Base-by-base conservation (phyloP, 2,888 invertebrate species). In the Pheosia gnoma region DNA sequence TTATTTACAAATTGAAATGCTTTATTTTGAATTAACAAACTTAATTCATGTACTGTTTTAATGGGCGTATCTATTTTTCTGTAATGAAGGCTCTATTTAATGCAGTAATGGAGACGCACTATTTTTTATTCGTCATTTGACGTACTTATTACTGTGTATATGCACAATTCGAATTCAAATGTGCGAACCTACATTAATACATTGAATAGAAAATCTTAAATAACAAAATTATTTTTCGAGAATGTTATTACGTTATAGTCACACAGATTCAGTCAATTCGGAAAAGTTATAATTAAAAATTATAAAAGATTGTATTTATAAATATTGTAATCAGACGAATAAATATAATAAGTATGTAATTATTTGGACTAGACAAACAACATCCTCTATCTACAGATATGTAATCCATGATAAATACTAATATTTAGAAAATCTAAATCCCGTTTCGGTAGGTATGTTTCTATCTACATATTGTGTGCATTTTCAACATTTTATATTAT, bases 331-430 rank as follows among this genome's bases (percentile, higher is more conserved):
- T 83, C 85, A 88, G 87, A 88, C 83, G 84, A 88, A 83, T 90
- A 89, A 25, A 51, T 85, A 70, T 86, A 82, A 84, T 83, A 85
- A 77, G 85, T 78, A 79, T 81, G 86, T 88, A 87, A 90, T 90
- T 89, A 90, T 91, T 92, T 93, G 93, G 88, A 92, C 92, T 93
- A 93, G 90, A 90, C 90, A 91, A 91, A 91, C 88, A 92, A 91
- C 91, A 88, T 92, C 87, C 75, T 91, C 93, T 93, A 93, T 90
- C 93, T 93, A 93, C 90, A 93, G 93, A 93, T 93, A 93, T 93
- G 93, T 93, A 88, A 93, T 91, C 91, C 89, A 93, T 93, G 93
- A 93, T 93, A 93, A 91, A 91, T 88, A 87, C 90, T 92, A 92
- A 90, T 88, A 86, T 78, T 80, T 90, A 90, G 85, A 92, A 91